A percentile compares a stretch with the other conserved stretches of the same genome.
These are phyloP conservation scores for Monochamus alternatus DNA, from an alignment of 2,888 invertebrate species.

Conservation along the genomic window DNA sequence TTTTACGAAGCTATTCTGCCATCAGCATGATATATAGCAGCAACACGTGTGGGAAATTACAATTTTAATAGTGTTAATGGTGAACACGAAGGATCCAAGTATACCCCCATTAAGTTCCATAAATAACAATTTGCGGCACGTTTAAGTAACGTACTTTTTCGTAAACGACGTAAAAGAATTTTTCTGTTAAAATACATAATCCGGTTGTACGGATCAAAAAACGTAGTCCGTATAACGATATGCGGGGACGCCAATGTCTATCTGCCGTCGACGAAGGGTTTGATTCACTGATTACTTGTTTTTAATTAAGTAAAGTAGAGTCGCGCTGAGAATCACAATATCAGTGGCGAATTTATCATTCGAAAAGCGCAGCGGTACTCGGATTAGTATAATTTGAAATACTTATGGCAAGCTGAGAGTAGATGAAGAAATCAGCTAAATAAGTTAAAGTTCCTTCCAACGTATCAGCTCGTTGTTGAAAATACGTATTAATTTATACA, in stretches of 20 bases:
- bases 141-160: not conserved
- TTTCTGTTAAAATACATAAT: too few relatives aligned
- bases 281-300: constrained; percentile 26
- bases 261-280: constrained; percentile 6
- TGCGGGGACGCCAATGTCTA: not conserved
- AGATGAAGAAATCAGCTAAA: not conserved
- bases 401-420: not conserved
- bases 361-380: not conserved
- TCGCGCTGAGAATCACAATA: constrained; percentile 13
- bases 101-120: not conserved
- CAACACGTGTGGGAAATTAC: constrained; percentile 9
- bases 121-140: not conserved
- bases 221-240: too few relatives aligned
- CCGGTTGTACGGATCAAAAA: too few relatives aligned
- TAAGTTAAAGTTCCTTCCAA: too few relatives aligned
- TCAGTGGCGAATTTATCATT: not conserved
- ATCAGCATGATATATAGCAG: not conserved
- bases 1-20: not conserved
- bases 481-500: too few relatives aligned
- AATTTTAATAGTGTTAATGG: constrained; percentile 13
- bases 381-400: not conserved
- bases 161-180: too few relatives aligned
- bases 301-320: constrained; percentile 27
- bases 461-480: too few relatives aligned
- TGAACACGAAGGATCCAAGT: not conserved